Percentiles rank a stretch among this genome's conserved stretches.
Conservation (phyloP, 2,797 vertebrate genomes). For the Pangasius macronema region DNA sequence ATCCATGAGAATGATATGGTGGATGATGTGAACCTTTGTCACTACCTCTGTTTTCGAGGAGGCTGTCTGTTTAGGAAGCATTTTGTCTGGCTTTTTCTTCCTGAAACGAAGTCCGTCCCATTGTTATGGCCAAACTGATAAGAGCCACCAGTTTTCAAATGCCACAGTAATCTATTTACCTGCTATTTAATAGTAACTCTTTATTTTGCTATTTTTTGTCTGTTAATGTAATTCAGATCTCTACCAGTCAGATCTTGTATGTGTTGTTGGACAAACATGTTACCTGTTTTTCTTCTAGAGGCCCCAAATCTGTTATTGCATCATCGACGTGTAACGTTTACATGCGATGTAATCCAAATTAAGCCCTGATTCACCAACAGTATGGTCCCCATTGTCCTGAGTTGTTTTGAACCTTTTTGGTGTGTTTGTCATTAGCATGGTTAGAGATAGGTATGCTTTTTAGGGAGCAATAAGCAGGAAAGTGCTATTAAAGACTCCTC, state of each 20-base stretch:
- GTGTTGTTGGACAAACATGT: background rate
- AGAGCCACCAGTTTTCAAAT: background rate
- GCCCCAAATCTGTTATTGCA: conserved; percentile 7
- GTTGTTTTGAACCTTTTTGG: background rate
- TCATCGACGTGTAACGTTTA: conserved; percentile 3
- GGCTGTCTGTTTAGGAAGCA: no score
- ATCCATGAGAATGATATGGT: background rate
- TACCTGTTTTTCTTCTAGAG: background rate
- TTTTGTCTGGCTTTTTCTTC: background rate
- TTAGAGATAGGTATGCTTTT: background rate
- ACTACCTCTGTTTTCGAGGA: background rate
- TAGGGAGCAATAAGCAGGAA: background rate
- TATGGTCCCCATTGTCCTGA: background rate
- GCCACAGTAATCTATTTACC: background rate
- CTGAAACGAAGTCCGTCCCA: background rate
- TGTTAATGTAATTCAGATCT: background rate
- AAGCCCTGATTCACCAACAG: conserved; percentile 6
- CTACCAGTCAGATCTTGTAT: no score
- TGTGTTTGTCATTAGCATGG: background rate
- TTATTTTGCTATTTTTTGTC: background rate
- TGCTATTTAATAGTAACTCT: background rate
- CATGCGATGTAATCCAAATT: conserved; percentile 27
- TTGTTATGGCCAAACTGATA: background rate
- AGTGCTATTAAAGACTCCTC: background rate
- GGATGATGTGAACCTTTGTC: background rate